Evolutionary conservation across 1,140 invertebrate species (phyloP), one percentile per base, ranked within the genome.

Genomic region (Cotesia vestalis): DNA sequence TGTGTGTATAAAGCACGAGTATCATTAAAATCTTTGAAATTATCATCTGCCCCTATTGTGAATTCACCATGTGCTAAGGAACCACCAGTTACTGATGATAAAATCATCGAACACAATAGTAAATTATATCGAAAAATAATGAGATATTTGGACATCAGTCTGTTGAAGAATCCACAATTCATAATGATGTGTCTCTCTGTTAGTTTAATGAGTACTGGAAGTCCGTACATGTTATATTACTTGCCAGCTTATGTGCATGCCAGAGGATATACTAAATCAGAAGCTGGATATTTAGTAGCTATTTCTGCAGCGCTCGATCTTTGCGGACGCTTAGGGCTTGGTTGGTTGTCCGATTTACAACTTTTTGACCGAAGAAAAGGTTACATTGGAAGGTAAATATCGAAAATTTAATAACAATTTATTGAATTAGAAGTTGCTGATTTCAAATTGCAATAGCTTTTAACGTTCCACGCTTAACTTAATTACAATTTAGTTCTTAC

Each of bases 151-250:
- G 92, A 93, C 77, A 85, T 93, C 1, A 90, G 89, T 0, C 84
- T 93, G 3, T 83, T 93, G 14, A 90, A 90, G 75, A 90, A 92
- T 55, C 88, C 90, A 62, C 88, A 89, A n/a, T 94, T 94, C 75
- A 89, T 93, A 40, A 84, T 92, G 72, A 89, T 94, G 83, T 92
- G 91, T 70, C 85, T 90, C 1, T 92, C 92, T 4, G 92, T 93
- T 8, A 91, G 90, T 4, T 85, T 93, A 1, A 93, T 93, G 91
- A 92, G 92, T 0, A 91, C 91, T 4, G 92, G 92, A 4, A 92
- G 92, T 20, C 92, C 92, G 0, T 93, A 93, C 77, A 91, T 92
- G 82, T 80, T 94, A 4, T 93, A 93, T 78, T 93, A 92, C 79
- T 80, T 94, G 57, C 92, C 92, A 1, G 91, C 92, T 0, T 92